A percentile compares a stretch with the other conserved stretches of the same genome.
phyloP scores from a whole-genome alignment of 2,888 invertebrate species.

The Formica aserva region DNA sequence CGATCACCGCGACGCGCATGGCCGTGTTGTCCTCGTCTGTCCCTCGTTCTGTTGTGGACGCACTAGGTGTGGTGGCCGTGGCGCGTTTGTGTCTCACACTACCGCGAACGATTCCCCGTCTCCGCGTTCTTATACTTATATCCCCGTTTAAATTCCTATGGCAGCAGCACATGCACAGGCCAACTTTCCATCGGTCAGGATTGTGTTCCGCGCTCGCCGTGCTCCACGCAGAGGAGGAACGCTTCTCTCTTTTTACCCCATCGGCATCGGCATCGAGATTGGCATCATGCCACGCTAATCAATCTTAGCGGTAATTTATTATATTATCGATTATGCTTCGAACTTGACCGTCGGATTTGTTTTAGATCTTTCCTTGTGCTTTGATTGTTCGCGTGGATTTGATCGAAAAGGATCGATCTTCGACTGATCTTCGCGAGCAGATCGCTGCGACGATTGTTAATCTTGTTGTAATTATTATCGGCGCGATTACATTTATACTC shows the following conservation, averaged over 20 bases:
- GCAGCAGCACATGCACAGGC: slow-evolving; percentile 69
- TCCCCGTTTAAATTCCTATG: slow-evolving; percentile 83
- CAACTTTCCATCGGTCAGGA: slow-evolving; percentile 77
- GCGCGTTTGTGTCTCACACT: slow-evolving; percentile 82
- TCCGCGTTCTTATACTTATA: slow-evolving; percentile 84
- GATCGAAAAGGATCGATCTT: background rate
- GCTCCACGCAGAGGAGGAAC: background rate
- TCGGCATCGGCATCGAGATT: background rate
- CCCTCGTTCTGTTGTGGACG: slow-evolving; percentile 70
- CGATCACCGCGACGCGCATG: slow-evolving; percentile 77
- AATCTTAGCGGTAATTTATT: background rate
- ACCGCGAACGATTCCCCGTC: slow-evolving; percentile 81
- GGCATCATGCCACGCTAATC: background rate
- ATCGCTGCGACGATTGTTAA: background rate
- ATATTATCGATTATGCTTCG: background rate
- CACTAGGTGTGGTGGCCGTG: slow-evolving; percentile 82
- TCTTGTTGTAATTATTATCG: background rate
- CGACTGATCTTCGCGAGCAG: background rate
- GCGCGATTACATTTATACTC: background rate
- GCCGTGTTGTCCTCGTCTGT: slow-evolving; percentile 64
- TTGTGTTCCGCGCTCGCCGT: slow-evolving; percentile 59
- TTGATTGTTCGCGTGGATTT: slow-evolving; percentile 18
- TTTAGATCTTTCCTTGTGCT: background rate
- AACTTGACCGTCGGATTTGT: background rate
- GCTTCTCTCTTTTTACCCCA: background rate